phyloP scores from a whole-genome alignment of 2,888 invertebrate genomes.

The Drosophila multiciliata region DNA sequence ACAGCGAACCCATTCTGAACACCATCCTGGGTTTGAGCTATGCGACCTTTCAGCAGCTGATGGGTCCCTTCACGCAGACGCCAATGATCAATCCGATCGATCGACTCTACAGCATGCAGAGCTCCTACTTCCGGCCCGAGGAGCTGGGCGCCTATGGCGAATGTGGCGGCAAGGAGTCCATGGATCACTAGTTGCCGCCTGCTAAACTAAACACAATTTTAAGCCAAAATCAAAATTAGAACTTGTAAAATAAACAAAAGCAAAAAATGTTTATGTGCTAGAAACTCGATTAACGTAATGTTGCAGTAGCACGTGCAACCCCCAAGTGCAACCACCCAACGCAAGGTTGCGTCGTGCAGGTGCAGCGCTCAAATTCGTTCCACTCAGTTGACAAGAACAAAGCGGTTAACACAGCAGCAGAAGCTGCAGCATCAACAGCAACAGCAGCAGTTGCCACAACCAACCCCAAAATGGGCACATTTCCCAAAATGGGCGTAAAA shows the following conservation, averaged over 20 bases:
- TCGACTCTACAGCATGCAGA: slow-evolving; percentile 88
- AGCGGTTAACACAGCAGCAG: slow-evolving; percentile 62
- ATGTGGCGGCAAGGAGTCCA: slow-evolving; percentile 76
- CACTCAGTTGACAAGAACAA: slow-evolving; percentile 84
- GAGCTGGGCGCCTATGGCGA: slow-evolving; percentile 84
- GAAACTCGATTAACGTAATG: slow-evolving; percentile 31
- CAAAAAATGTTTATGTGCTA: slow-evolving; percentile 65
- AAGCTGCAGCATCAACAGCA: slow-evolving; percentile 44
- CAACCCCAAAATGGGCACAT: slow-evolving; percentile 43
- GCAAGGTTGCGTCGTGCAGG: slow-evolving; percentile 80
- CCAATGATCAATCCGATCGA: slow-evolving; percentile 87
- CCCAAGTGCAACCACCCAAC: slow-evolving; percentile 38
- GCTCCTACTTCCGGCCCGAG: slow-evolving; percentile 88
- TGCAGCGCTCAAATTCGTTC: slow-evolving; percentile 84
- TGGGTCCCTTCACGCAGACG: slow-evolving; percentile 85
- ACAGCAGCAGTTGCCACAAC: slow-evolving; percentile 47
- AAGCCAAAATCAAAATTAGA: slow-evolving; percentile 82
- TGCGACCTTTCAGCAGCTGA: slow-evolving; percentile 84
- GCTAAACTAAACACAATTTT: slow-evolving; percentile 48
- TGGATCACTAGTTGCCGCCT: slow-evolving; percentile 66
- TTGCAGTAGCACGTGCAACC: slow-evolving; percentile 52
- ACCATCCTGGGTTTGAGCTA: slow-evolving; percentile 84
- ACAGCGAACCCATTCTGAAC: slow-evolving; percentile 84
- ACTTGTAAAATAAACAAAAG: slow-evolving; percentile 74
- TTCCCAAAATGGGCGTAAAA: slow-evolving; percentile 82